Evolutionary conservation across 2,888 invertebrate genomes (phyloP).

Genomic region (Hirtodrosophila confusa): DNA sequence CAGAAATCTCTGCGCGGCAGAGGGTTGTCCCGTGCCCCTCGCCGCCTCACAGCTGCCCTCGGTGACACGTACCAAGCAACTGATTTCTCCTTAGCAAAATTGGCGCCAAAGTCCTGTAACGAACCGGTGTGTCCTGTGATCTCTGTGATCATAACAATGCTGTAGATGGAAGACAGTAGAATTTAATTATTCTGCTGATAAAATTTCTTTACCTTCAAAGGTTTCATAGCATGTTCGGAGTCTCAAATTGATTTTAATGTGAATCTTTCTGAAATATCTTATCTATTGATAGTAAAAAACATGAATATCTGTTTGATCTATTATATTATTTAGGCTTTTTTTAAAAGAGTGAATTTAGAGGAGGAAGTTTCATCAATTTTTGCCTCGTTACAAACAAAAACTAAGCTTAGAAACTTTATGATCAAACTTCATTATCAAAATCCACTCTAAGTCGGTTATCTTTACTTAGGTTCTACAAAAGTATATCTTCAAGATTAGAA

Average conservation of each 20-base stretch:
- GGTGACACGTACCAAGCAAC: constrained; percentile 68
- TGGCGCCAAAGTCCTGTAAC: constrained; percentile 68
- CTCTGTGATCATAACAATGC: constrained; percentile 27
- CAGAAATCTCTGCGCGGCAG: constrained; percentile 47
- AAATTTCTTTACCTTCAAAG: background rate
- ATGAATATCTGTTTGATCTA: too few species aligned
- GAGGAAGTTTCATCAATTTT: too few species aligned
- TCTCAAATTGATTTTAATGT: background rate
- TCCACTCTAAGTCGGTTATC: too few species aligned
- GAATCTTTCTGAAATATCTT: background rate
- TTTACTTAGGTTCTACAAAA: too few species aligned
- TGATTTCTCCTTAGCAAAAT: constrained; percentile 40
- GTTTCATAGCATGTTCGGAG: background rate
- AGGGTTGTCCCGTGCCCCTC: constrained; percentile 56
- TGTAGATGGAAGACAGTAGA: background rate
- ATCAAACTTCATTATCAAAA: too few species aligned
- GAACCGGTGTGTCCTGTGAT: constrained; percentile 66
- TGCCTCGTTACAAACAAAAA: too few species aligned
- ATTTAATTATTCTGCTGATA: constrained; percentile 1
- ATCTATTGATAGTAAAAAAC: too few species aligned
- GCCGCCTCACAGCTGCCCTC: constrained; percentile 55
- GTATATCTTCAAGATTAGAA: too few species aligned
- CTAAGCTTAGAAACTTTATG: too few species aligned
- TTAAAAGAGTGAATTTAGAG: too few species aligned
- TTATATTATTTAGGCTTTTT: too few species aligned